Percentiles rank a stretch among this genome's conserved stretches.
Evolutionary conservation across 2,113 vertebrate species (phyloP).

Genomic region (Pygoscelis antarcticus): DNA sequence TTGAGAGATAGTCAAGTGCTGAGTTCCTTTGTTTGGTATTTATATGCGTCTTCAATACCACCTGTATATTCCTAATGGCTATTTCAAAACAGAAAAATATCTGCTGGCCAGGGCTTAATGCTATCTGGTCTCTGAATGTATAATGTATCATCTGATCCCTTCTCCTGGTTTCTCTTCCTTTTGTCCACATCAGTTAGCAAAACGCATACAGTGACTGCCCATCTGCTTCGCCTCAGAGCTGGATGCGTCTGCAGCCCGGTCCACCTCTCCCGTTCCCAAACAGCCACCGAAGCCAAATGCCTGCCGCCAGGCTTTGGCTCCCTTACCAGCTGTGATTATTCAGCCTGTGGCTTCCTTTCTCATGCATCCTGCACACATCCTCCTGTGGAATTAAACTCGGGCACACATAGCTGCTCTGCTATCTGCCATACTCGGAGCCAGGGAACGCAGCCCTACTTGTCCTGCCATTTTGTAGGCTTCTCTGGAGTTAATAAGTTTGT

Average conservation of each 20-base stretch:
- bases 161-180: neutral
- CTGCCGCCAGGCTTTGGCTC: neutral
- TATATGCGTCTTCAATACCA: neutral
- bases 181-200: neutral
- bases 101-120: neutral
- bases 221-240: neutral
- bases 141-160: neutral
- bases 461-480: neutral
- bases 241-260: neutral
- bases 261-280: neutral
- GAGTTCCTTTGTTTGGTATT: neutral
- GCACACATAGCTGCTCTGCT: neutral
- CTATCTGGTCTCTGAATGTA: neutral
- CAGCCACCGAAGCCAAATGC: neutral
- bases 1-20: neutral
- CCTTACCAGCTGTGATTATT: neutral
- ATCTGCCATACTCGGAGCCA: neutral
- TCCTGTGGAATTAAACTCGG: neutral
- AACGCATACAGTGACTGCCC: fast-evolving
- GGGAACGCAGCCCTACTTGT: neutral
- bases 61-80: neutral
- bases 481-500: neutral
- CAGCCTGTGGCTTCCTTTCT: neutral
- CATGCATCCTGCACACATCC: neutral
- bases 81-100: neutral